Percentiles rank a stretch among this genome's conserved stretches.
Conservation (phyloP, 2,888 invertebrate species). For the Keiferia lycopersicella region DNA sequence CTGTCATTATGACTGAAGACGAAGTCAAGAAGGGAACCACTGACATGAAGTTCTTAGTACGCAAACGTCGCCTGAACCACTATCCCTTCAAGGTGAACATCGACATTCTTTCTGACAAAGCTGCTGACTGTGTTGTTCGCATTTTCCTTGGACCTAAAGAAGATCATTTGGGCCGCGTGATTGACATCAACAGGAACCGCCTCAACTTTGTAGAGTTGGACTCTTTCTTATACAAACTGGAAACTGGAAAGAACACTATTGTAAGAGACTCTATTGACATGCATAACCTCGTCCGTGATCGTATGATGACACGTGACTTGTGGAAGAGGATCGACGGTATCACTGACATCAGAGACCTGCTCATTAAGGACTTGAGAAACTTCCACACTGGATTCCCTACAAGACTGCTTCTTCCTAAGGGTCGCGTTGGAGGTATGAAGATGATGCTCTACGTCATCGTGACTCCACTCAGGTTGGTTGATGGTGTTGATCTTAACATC, state of each 20-base stretch:
- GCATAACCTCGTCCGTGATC: constrained; percentile 84
- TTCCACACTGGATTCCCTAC: constrained; percentile 86
- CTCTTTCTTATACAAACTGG: constrained; percentile 82
- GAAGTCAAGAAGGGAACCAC: constrained; percentile 73
- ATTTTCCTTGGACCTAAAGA: constrained; percentile 86
- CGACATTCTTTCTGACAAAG: constrained; percentile 79
- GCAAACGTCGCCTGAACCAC: constrained; percentile 84
- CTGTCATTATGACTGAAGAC: constrained; percentile 70
- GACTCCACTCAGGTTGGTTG: constrained; percentile 74
- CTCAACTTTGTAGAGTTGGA: constrained; percentile 85
- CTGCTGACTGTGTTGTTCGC: constrained; percentile 82
- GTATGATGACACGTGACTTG: constrained; percentile 83
- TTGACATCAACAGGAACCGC: constrained; percentile 82
- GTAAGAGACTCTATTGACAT: constrained; percentile 84
- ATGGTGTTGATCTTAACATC: constrained; percentile 60
- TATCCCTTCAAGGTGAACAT: constrained; percentile 82
- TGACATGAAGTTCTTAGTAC: constrained; percentile 76
- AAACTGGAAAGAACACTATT: constrained; percentile 84
- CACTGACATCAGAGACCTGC: constrained; percentile 58
- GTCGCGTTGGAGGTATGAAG: constrained; percentile 84
- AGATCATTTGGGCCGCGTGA: constrained; percentile 78
- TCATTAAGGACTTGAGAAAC: constrained; percentile 63
- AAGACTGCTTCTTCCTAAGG: constrained; percentile 86
- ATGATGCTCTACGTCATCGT: constrained; percentile 84
- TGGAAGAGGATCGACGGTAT: constrained; percentile 83